Base-by-base conservation (phyloP, 2,113 vertebrate genomes). In the Oncorhynchus tshawytscha region DNA sequence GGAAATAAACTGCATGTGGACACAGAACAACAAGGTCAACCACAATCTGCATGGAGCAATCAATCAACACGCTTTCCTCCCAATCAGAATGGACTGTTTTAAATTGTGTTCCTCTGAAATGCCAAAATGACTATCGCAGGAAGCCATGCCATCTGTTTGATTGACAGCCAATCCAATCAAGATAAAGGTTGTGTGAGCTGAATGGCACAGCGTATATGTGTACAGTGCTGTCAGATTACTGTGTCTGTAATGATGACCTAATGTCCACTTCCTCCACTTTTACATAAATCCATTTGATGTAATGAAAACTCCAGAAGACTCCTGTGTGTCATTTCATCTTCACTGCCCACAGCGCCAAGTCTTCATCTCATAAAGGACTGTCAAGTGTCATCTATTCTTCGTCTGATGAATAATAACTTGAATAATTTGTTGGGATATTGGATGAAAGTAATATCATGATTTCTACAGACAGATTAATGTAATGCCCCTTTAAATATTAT, bases 281-380 rank as follows among this genome's bases (percentile, higher is more conserved):
- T 92, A 86, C 91, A 93, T 92, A 86, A 92, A 90, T 83, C 79
- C 89, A 90, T 90, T 90, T 93, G 86, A 91, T 92, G 89, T 91
- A 81, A 92, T 86, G 90, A 92, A 91, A 92, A 90, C 75, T 77
- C 76, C 84, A 87, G 75, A 48, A 78, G 39, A 81, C 70, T 60
- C 78, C 8, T 13, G 5, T 70, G 39, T 76, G 71, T 72, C 51
- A 73, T 45, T 82, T 81, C 65, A 57, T 54, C 57, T 24, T n/a
- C 59, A 62, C n/a, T 62, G 59, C 18, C 16, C 18, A 60, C 57
- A 60, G n/a, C 15, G 3, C 4, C 59, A 45, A 45, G 64, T 66
- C 60, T 64, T 64, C 60, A 59, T 25, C 51, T 54, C 51, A 54
- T 54, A 54, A 54, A 54, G 15, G 15, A 54, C 12, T 5, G 51